Evolutionary conservation across 2,888 invertebrate genomes (phyloP).

Genomic region (Gortyna flavago): DNA sequence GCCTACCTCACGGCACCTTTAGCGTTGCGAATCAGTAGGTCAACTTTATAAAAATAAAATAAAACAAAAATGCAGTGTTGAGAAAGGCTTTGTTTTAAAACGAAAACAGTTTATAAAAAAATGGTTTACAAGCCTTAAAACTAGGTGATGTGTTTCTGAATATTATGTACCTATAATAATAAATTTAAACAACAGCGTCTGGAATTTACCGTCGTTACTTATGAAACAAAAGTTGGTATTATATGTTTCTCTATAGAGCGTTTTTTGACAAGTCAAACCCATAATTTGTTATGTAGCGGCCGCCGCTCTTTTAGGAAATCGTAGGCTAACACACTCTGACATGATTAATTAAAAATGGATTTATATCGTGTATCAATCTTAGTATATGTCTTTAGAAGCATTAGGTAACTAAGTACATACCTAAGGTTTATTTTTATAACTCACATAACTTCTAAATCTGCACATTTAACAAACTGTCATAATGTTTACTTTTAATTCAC

Average conservation of each 20-base stretch:
- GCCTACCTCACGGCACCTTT: constrained; percentile 18
- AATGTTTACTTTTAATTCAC: too few species aligned
- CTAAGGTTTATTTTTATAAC: too few species aligned
- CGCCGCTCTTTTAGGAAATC: background rate
- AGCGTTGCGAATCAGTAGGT: constrained; percentile 31
- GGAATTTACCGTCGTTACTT: background rate
- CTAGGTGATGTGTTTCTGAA: background rate
- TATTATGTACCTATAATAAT: background rate
- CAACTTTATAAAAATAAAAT: constrained; percentile 18
- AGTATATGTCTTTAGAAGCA: background rate
- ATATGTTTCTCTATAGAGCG: background rate
- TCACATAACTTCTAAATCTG: too few species aligned
- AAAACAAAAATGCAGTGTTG: background rate
- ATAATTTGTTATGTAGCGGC: background rate
- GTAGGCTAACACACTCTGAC: background rate
- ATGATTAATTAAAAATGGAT: background rate
- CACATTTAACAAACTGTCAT: too few species aligned
- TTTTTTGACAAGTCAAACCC: background rate
- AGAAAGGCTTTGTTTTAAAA: background rate
- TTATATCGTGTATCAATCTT: background rate
- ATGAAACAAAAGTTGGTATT: too few species aligned
- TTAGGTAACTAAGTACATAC: too few species aligned
- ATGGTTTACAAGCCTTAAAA: background rate
- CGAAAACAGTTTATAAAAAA: background rate
- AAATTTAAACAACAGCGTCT: background rate